These are phyloP conservation scores for Dryadula phaetusa DNA, from an alignment of 2,888 invertebrate species.

Conservation along the genomic window DNA sequence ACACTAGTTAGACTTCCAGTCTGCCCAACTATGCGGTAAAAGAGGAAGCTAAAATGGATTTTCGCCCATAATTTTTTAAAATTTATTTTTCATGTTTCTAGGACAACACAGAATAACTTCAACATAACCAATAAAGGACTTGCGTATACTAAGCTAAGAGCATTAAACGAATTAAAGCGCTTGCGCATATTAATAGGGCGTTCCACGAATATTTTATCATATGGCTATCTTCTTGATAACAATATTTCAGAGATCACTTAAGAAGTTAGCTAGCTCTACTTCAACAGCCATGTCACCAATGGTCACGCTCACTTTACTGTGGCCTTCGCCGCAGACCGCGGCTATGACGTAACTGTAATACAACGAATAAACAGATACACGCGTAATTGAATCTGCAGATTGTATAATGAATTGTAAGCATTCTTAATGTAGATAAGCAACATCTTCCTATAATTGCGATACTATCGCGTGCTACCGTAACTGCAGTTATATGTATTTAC, in stretches of 20 bases:
- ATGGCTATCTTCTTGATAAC: neutral
- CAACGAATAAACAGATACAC: conserved; percentile 44
- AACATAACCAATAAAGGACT: too few species aligned
- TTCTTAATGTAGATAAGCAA: neutral
- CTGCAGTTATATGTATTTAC: too few species aligned
- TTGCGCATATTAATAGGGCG: neutral
- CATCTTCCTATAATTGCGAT: neutral
- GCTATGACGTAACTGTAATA: conserved; percentile 50
- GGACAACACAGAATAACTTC: too few species aligned
- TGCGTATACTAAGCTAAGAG: too few species aligned
- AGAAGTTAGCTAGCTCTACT: neutral
- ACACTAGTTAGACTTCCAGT: too few species aligned
- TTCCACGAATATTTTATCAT: neutral
- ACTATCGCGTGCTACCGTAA: too few species aligned
- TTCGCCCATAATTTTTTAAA: too few species aligned
- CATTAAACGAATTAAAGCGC: too few species aligned
- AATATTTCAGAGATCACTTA: neutral
- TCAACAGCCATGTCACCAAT: conserved; percentile 41
- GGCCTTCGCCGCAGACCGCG: conserved; percentile 49
- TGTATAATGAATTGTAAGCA: conserved; percentile 22
- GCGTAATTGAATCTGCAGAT: conserved; percentile 34
- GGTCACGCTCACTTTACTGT: conserved; percentile 50
- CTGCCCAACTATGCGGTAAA: too few species aligned
- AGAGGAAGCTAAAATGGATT: too few species aligned
- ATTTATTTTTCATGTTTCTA: too few species aligned